phyloP scores from a whole-genome alignment of 1,140 invertebrate species.

The Matsumurasca onukii region DNA sequence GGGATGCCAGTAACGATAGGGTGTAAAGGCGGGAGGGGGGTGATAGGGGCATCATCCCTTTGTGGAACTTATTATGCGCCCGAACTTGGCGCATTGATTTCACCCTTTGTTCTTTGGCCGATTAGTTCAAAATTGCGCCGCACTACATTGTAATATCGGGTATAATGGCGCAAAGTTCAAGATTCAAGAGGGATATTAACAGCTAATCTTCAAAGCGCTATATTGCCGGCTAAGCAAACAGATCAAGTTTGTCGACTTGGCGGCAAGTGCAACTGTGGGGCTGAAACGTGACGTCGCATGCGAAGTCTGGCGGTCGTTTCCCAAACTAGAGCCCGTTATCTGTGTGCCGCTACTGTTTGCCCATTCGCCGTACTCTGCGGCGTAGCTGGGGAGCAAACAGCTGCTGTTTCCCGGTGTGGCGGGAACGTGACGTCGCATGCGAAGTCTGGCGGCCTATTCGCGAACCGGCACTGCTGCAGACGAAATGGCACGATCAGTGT shows the following conservation, averaged over 20 bases:
- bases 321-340: neutral
- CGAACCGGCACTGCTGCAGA: no score
- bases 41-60: neutral
- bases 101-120: conserved; percentile 16
- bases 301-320: neutral
- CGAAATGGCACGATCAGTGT: no score
- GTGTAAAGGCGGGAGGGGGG: neutral
- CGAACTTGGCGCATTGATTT: conserved; percentile 23
- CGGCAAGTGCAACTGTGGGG: neutral
- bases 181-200: neutral
- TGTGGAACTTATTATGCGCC: conserved; percentile 23
- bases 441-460: no score
- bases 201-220: neutral
- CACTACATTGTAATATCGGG: conserved; percentile 19
- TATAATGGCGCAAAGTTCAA: conserved; percentile 1
- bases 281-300: conserved; percentile 11
- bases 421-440: no score
- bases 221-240: conserved; percentile 8
- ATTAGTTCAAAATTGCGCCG: conserved; percentile 15
- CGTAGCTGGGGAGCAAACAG: no score
- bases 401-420: no score
- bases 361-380: neutral
- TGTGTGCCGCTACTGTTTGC: neutral
- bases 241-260: neutral
- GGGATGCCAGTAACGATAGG: neutral